Evolutionary conservation across 92 coral and sea anemone genomes (phyloP).

Genomic region (Virgularia gustaviana): DNA sequence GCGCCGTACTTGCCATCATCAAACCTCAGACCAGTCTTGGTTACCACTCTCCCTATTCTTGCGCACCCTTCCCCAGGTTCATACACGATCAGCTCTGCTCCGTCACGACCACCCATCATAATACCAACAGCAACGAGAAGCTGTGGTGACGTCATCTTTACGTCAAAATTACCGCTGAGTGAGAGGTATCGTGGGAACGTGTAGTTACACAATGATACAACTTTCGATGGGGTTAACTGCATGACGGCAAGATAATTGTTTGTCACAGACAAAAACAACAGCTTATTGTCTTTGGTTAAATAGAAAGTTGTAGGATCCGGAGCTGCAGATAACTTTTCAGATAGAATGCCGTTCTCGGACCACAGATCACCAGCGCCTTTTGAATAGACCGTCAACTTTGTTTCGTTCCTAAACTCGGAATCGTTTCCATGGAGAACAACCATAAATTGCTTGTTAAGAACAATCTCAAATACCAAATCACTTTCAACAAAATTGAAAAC

Average conservation of each 20-base stretch:
- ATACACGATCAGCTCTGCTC: constrained; percentile 63
- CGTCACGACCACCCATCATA: constrained; percentile 70
- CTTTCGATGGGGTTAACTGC: constrained; percentile 48
- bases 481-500: constrained; percentile 45
- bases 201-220: constrained; percentile 34
- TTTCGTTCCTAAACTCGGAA: constrained; percentile 30
- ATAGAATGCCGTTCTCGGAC: constrained; percentile 41
- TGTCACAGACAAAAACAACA: constrained; percentile 55
- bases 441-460: constrained; percentile 47
- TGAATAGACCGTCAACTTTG: constrained; percentile 52
- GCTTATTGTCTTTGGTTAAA: constrained; percentile 57
- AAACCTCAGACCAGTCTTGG: constrained; percentile 61
- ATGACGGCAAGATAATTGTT: constrained; percentile 35
- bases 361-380: constrained; percentile 14
- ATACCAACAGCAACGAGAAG: constrained; percentile 71
- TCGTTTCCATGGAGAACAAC: constrained; percentile 8
- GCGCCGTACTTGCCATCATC: constrained; percentile 78
- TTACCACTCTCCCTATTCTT: constrained; percentile 62
- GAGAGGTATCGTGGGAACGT: constrained; percentile 4
- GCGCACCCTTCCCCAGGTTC: constrained; percentile 51
- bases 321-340: constrained; percentile 21
- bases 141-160: not conserved
- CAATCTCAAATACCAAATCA: constrained; percentile 53
- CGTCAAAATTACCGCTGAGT: constrained; percentile 41
- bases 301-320: constrained; percentile 48